Evolutionary conservation across 2,113 vertebrate genomes (phyloP).

Genomic region (Tachycineta bicolor): DNA sequence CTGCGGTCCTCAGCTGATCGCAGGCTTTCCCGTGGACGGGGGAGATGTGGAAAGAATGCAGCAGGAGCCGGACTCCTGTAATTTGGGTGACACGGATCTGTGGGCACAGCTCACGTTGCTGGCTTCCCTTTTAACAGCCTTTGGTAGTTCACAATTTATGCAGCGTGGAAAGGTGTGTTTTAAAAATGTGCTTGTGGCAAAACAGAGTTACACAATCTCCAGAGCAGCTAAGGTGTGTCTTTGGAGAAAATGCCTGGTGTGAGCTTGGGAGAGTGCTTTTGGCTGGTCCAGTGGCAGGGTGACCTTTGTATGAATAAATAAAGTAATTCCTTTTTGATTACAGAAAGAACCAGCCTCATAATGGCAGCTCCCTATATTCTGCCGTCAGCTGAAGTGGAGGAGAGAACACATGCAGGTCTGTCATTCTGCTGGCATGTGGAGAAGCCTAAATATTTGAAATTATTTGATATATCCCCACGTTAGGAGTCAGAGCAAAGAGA

Average conservation of each 20-base stretch:
- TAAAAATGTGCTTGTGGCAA: not conserved
- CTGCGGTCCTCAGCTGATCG: accelerated
- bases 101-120: accelerated
- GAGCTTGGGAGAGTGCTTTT: not conserved
- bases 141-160: not conserved
- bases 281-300: not conserved
- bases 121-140: not conserved
- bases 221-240: not conserved
- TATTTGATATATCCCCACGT: not conserved
- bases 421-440: not conserved
- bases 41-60: not conserved
- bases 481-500: not conserved
- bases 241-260: not conserved
- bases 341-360: not conserved
- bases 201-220: not conserved
- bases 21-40: not conserved
- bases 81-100: not conserved
- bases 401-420: not conserved
- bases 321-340: slow-evolving; percentile 48
- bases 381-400: not conserved
- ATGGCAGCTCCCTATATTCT: not conserved
- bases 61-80: not conserved
- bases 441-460: not conserved
- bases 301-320: slow-evolving; percentile 34
- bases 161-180: not conserved